A percentile compares a stretch with the other conserved stretches of the same genome.
phyloP scores from a whole-genome alignment of 2,888 invertebrate genomes.

The Epistrophe grossulariae region DNA sequence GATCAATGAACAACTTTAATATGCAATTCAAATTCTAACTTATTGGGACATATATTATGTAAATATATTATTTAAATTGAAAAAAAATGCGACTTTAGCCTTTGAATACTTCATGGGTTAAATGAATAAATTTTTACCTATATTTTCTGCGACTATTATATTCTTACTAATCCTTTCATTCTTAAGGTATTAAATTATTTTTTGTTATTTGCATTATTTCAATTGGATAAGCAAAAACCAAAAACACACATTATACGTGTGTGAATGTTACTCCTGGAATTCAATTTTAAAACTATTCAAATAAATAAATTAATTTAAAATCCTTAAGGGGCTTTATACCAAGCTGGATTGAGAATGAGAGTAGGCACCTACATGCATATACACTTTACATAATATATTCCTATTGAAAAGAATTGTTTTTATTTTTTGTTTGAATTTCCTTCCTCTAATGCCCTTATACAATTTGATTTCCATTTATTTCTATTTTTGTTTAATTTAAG shows the following conservation, averaged over 20 bases:
- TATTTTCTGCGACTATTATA: too few relatives aligned
- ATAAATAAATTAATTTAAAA: conserved; percentile 36
- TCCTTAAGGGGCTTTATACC: conserved; percentile 27
- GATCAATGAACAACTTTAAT: too few relatives aligned
- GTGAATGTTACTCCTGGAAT: background rate
- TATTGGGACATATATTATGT: too few relatives aligned
- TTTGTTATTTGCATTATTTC: background rate
- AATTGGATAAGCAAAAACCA: background rate
- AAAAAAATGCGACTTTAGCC: too few relatives aligned
- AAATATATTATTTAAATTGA: too few relatives aligned
- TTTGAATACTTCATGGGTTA: too few relatives aligned
- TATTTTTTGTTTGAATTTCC: conserved; percentile 3
- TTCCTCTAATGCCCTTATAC: background rate
- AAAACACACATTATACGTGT: background rate
- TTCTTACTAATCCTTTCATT: too few relatives aligned
- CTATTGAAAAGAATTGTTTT: conserved; percentile 2
- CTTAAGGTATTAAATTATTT: too few relatives aligned
- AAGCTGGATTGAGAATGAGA: background rate
- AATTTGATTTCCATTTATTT: background rate
- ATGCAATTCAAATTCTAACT: too few relatives aligned
- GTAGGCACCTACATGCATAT: too few relatives aligned
- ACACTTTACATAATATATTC: background rate
- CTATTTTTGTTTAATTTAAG: conserved; percentile 16
- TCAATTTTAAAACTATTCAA: conserved; percentile 34
- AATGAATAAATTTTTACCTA: too few relatives aligned